Evolutionary conservation across 2,797 vertebrate genomes (phyloP).

Genomic region (Enteromius thamalakanensis): DNA sequence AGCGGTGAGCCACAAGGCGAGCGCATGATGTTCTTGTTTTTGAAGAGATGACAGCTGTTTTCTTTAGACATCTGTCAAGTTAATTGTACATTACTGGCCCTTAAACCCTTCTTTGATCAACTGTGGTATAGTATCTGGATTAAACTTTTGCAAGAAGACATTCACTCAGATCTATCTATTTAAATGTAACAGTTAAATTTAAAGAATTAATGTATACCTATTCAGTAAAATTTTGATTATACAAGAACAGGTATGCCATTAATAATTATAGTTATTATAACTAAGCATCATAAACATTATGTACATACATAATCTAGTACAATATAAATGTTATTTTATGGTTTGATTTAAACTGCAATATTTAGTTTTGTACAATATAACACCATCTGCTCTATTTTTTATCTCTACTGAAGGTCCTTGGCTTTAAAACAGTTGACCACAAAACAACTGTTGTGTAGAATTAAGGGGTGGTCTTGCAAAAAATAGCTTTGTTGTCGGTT

Average conservation of each 20-base stretch:
- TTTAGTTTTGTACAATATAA: neutral
- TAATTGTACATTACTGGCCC: slow-evolving; percentile 9
- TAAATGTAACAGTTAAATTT: neutral
- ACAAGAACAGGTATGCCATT: neutral
- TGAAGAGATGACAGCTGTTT: slow-evolving; percentile 24
- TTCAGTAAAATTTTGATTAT: neutral
- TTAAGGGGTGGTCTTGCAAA: slow-evolving; percentile 4
- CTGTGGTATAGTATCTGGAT: neutral
- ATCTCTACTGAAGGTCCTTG: neutral
- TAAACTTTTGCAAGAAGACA: neutral
- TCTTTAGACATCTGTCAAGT: slow-evolving; percentile 28
- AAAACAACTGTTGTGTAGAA: neutral
- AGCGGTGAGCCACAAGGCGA: slow-evolving; percentile 26
- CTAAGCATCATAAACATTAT: neutral
- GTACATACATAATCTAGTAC: neutral
- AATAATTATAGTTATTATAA: neutral
- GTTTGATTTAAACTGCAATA: neutral
- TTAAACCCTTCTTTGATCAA: neutral
- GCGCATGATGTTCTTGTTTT: slow-evolving; percentile 29
- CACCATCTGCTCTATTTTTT: neutral
- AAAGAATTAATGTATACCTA: neutral
- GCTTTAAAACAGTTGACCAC: neutral
- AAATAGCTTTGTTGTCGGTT: slow-evolving; percentile 37
- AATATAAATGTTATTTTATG: neutral
- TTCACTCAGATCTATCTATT: no score